phyloP scores from a whole-genome alignment of 2,113 vertebrate genomes.

The Aegypius monachus region DNA sequence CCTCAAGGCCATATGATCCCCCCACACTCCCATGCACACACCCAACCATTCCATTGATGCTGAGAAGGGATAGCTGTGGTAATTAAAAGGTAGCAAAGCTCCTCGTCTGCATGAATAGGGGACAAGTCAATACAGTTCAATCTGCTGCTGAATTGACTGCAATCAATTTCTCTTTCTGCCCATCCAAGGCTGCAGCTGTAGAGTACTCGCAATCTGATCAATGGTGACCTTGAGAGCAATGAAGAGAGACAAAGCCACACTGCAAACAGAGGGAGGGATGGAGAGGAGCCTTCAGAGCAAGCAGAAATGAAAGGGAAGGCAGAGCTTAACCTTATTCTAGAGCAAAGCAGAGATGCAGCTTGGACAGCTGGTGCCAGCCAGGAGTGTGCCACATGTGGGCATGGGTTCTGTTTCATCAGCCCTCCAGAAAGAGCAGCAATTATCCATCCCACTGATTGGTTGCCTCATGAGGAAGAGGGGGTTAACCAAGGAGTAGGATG shows the following conservation, averaged over 20 bases:
- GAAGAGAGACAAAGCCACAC: neutral
- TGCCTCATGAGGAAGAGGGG: neutral
- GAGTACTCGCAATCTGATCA: constrained; percentile 69
- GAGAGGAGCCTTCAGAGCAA: neutral
- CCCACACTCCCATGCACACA: neutral
- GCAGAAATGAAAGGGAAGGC: neutral
- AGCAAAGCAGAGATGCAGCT: neutral
- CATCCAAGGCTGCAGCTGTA: constrained; percentile 65
- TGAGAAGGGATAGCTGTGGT: neutral
- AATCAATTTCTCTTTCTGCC: constrained; percentile 66
- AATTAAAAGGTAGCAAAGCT: constrained; percentile 66
- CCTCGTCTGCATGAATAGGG: constrained; percentile 10
- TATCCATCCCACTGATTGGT: neutral
- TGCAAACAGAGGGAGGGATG: neutral
- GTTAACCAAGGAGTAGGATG: neutral
- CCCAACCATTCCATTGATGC: neutral
- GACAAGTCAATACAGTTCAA: constrained; percentile 55
- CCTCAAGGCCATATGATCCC: neutral
- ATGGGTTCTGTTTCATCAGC: neutral
- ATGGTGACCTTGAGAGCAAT: constrained; percentile 70
- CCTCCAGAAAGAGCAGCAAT: neutral
- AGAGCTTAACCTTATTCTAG: neutral
- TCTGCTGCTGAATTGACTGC: constrained; percentile 65
- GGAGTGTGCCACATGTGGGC: accelerated
- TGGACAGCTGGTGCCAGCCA: neutral